Conservation (phyloP, 1,140 invertebrate genomes). For the Popillia japonica region DNA sequence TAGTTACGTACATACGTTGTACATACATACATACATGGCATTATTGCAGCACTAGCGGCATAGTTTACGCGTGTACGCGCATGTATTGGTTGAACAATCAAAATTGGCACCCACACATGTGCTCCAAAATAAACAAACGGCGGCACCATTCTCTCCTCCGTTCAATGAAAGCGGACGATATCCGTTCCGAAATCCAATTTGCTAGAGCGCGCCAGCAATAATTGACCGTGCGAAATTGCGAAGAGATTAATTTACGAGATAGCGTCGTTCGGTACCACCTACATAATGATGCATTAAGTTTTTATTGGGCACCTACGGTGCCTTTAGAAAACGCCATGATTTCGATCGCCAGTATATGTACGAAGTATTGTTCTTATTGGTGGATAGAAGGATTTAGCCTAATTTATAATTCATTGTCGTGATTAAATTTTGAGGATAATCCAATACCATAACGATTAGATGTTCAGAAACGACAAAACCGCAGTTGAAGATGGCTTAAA, state of each 20-base stretch:
- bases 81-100: neutral
- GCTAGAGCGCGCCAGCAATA: neutral
- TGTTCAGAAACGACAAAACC: no score
- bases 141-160: neutral
- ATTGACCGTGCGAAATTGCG: constrained; percentile 23
- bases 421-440: no score
- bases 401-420: no score
- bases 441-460: no score
- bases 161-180: neutral
- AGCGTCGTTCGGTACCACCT: constrained; percentile 24
- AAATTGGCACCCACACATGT: neutral
- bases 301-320: constrained; percentile 21
- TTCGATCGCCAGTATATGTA: neutral
- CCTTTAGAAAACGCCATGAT: neutral
- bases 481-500: no score
- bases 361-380: neutral
- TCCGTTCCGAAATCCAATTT: constrained; percentile 9
- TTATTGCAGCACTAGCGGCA: no score
- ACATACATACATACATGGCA: no score
- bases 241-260: constrained; percentile 29
- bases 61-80: neutral
- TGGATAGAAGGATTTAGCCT: no score
- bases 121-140: constrained; percentile 14
- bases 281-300: constrained; percentile 32
- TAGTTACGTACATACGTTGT: neutral